Evolutionary conservation across 2,113 vertebrate genomes (phyloP).

Genomic region (Glaucomys volans): DNA sequence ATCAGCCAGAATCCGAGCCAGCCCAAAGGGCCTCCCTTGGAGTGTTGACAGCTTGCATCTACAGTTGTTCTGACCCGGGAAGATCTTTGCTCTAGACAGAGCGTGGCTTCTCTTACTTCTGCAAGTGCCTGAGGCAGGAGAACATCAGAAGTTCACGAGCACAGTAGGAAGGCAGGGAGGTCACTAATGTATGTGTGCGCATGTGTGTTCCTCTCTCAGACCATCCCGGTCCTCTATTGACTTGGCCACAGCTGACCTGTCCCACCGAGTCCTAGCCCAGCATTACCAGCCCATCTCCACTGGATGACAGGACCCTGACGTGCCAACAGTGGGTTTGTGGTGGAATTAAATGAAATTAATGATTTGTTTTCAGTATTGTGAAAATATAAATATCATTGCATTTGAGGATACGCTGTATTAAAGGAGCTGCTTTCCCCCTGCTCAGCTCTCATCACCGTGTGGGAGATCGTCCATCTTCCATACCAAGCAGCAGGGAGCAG

Average conservation of each 20-base stretch:
- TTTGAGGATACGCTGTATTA: not conserved
- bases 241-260: not conserved
- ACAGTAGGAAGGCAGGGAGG: rapidly evolving
- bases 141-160: not conserved
- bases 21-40: too few relatives aligned
- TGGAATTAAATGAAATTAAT: not conserved
- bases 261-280: not conserved
- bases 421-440: not conserved
- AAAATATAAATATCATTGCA: not conserved
- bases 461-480: not conserved
- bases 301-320: not conserved
- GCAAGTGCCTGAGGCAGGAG: not conserved
- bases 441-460: not conserved
- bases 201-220: too few relatives aligned
- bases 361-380: not conserved
- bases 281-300: rapidly evolving
- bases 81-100: too few relatives aligned
- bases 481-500: rapidly evolving
- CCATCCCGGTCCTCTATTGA: not conserved
- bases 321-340: too few relatives aligned
- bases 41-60: rapidly evolving
- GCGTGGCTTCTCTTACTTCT: not conserved
- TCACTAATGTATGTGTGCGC: not conserved
- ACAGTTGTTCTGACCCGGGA: not conserved
- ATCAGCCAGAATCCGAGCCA: not conserved